Conservation (phyloP, 2,797 vertebrate species). For the Labeo calbasu region DNA sequence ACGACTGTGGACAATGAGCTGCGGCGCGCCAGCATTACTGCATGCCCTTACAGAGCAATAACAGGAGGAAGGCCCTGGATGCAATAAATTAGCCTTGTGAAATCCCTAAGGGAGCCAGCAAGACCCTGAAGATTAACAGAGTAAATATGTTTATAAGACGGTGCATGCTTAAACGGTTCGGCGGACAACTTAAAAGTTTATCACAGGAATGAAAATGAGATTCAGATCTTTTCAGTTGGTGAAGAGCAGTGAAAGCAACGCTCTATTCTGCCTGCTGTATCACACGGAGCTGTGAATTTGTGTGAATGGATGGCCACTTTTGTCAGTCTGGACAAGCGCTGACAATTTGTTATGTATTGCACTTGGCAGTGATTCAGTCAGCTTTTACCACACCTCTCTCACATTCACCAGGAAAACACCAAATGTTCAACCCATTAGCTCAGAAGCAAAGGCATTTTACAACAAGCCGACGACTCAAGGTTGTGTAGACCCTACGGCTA, state of each 20-base stretch:
- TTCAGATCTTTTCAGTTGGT: conserved; percentile 46
- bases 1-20: conserved; percentile 18
- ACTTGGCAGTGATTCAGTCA: conserved; percentile 26
- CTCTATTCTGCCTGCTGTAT: background rate
- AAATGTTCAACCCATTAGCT: conserved; percentile 7
- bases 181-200: background rate
- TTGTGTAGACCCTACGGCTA: background rate
- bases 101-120: background rate
- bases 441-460: background rate
- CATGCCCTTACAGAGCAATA: conserved; percentile 40
- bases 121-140: conserved; percentile 12
- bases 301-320: conserved; percentile 47
- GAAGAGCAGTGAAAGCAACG: background rate
- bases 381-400: background rate
- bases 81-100: conserved; percentile 28
- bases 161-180: background rate
- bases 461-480: background rate
- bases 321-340: conserved; percentile 57
- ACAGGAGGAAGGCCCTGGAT: conserved; percentile 26
- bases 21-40: background rate
- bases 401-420: conserved; percentile 2
- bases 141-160: conserved; percentile 23
- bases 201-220: background rate
- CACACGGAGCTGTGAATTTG: conserved; percentile 60
- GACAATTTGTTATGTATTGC: conserved; percentile 63